Evolutionary conservation across 1,140 invertebrate genomes (phyloP).

Genomic region (Drosophila pseudoobscura): DNA sequence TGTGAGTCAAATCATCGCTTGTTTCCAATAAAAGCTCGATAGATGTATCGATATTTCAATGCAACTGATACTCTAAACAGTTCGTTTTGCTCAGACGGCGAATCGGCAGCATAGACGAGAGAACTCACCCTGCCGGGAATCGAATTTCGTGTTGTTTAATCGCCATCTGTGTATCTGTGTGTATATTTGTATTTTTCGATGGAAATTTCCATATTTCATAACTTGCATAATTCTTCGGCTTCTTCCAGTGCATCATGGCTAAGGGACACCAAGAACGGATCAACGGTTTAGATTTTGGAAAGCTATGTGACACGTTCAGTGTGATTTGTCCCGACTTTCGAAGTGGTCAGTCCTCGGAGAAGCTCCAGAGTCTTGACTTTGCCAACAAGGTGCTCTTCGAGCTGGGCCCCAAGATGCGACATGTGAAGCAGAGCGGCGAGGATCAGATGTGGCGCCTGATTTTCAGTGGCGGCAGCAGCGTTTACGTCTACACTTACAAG

Average conservation of each 20-base stretch:
- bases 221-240: neutral
- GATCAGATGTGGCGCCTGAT: conserved; percentile 59
- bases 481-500: conserved; percentile 48
- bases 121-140: too few relatives aligned
- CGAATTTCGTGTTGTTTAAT: conserved; percentile 1
- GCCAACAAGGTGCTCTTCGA: conserved; percentile 55
- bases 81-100: neutral
- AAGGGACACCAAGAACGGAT: neutral
- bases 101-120: neutral
- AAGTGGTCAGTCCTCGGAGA: neutral
- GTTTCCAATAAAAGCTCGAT: neutral
- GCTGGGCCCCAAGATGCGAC: conserved; percentile 48
- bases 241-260: conserved; percentile 29
- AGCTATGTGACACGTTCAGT: conserved; percentile 39
- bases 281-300: conserved; percentile 33
- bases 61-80: neutral
- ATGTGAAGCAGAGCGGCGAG: conserved; percentile 40
- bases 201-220: too few relatives aligned
- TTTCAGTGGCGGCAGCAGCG: conserved; percentile 33
- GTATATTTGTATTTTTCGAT: neutral
- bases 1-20: too few relatives aligned
- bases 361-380: conserved; percentile 53
- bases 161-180: neutral
- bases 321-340: conserved; percentile 56
- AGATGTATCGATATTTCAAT: neutral